Conservation (phyloP, 2,888 invertebrate species). For the Apocheima hispidaria region DNA sequence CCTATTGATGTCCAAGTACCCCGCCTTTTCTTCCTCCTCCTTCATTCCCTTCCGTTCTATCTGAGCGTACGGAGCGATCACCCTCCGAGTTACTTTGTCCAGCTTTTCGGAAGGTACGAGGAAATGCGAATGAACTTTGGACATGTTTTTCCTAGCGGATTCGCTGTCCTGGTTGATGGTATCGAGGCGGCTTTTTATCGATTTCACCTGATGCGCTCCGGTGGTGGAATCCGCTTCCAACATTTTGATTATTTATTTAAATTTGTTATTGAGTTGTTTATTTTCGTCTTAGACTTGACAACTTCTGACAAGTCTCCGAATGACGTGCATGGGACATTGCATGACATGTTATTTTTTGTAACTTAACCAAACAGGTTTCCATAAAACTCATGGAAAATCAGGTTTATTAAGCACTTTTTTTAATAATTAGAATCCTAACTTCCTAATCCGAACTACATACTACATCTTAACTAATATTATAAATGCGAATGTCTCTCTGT, state of each 20-base stretch:
- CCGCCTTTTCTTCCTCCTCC: slow-evolving; percentile 66
- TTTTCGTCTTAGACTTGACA: slow-evolving; percentile 6
- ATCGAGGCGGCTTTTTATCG: slow-evolving; percentile 62
- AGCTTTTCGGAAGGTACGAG: slow-evolving; percentile 75
- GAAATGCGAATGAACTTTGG: slow-evolving; percentile 73
- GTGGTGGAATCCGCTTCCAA: not conserved
- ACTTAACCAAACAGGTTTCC: not conserved
- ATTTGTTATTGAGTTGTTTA: not conserved
- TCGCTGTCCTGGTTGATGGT: slow-evolving; percentile 50
- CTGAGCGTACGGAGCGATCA: slow-evolving; percentile 86
- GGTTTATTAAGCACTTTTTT: no score
- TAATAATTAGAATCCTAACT: no score
- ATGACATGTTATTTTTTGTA: not conserved
- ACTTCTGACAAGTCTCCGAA: not conserved
- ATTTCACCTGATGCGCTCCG: slow-evolving; percentile 50
- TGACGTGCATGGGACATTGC: not conserved
- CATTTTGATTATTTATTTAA: slow-evolving; percentile 50
- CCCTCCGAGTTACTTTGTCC: slow-evolving; percentile 84
- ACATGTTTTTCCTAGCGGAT: slow-evolving; percentile 37
- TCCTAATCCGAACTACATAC: no score
- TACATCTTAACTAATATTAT: no score
- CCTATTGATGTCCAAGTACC: slow-evolving; percentile 75
- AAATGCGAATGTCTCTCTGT: no score
- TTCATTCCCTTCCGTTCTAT: slow-evolving; percentile 75
- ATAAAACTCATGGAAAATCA: not conserved